A percentile compares a stretch with the other conserved stretches of the same genome.
Conservation (phyloP, 1,140 invertebrate genomes). For the Aphelinus certus region DNA sequence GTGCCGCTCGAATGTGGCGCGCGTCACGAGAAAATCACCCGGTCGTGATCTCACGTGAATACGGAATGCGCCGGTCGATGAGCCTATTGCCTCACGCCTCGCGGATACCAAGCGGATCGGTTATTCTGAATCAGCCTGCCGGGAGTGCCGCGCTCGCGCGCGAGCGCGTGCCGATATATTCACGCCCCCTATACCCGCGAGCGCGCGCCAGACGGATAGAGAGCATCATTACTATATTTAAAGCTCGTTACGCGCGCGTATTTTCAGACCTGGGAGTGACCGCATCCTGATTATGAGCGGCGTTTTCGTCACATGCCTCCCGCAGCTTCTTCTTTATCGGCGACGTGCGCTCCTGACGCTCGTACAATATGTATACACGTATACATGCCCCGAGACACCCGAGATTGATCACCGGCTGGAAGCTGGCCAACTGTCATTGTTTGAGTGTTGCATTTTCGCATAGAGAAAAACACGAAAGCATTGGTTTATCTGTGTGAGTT, state of each 20-base stretch:
- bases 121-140: slow-evolving; percentile 7
- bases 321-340: too few species aligned
- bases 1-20: neutral
- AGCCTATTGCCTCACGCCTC: slow-evolving; percentile 1
- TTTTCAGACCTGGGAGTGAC: too few species aligned
- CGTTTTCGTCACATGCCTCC: too few species aligned
- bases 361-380: neutral
- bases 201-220: neutral
- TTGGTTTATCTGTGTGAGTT: too few species aligned
- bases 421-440: too few species aligned
- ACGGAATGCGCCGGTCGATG: slow-evolving; percentile 2
- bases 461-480: too few species aligned
- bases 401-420: too few species aligned
- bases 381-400: neutral
- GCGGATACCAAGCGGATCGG: neutral
- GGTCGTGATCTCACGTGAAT: neutral
- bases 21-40: neutral
- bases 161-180: too few species aligned
- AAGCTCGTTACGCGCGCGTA: too few species aligned
- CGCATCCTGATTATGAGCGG: too few species aligned
- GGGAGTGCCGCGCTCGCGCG: neutral
- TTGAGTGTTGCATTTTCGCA: too few species aligned
- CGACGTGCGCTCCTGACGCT: neutral
- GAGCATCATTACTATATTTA: neutral
- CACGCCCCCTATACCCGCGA: too few species aligned